Evolutionary conservation across 2,888 invertebrate species (phyloP), one percentile per base, ranked within the genome.

Genomic region (Dioctria rufipes): DNA sequence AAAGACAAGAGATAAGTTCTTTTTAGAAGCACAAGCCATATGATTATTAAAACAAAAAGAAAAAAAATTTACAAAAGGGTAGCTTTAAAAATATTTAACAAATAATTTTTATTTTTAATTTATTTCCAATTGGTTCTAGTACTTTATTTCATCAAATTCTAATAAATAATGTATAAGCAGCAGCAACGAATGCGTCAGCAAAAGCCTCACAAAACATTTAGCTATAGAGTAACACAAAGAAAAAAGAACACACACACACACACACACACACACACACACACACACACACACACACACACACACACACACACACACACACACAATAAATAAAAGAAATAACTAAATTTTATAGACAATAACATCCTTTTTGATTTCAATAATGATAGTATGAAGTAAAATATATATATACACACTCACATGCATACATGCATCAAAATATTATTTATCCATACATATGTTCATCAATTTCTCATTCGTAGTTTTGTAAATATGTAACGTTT

Each of bases 341-440:
- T 73, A 73, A 73, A 73, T 73, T 73, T 73, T 73, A 73, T 73
- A 73, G 73, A 73, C 73, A 73, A 73, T 73, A 73, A 73, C 73
- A 58, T 73, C 73, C 46, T 61, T 61, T 73, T 73, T 58, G 58
- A 73, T 39, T 73, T 73, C 39, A 73, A 40, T 73, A 73, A 73
- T 58, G 2, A 25, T 58, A 73, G 60, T 58, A 73, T 60, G 42
- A 73, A 73, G 73, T 54, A 58, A 73, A 73, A 25, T 25, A 25
- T 25, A 25, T 25, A 25, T 25, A 25, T 25, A 25, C 25, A 25
- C 25, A 25, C 25, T 25, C 25, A 25, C 25, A 25, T 25, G 25
- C 25, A 25, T 25, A 25, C 54, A 71, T 6, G 37, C 61, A 61
- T 25, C 61, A 61, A 5, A 25, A 61, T 61, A 39, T 51, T 51